phyloP scores from a whole-genome alignment of 2,113 vertebrate species.

The Deroptyus accipitrinus region DNA sequence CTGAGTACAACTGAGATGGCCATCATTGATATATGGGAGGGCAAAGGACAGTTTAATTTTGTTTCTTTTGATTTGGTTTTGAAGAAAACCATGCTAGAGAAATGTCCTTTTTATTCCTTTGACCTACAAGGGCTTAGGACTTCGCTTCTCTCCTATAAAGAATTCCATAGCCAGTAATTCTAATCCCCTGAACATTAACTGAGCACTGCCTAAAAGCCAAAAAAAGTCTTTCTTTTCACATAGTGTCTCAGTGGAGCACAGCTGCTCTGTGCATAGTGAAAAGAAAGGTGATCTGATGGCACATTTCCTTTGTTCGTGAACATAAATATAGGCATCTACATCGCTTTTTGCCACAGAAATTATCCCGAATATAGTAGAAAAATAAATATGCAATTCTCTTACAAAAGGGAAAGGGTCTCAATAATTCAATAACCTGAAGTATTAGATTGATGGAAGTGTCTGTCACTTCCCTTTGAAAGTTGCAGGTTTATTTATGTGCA shows the following conservation, averaged over 20 bases:
- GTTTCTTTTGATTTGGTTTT: background rate
- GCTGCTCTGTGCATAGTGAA: background rate
- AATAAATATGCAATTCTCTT: background rate
- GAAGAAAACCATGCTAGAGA: background rate
- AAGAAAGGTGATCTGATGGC: background rate
- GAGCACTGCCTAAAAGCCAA: background rate
- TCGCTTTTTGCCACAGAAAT: background rate
- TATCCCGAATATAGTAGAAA: background rate
- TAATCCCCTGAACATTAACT: background rate
- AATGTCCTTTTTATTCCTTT: background rate
- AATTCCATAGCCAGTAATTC: background rate
- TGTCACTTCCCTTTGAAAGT: background rate
- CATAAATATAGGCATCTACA: background rate
- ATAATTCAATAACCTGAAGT: background rate
- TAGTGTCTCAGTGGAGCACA: background rate
- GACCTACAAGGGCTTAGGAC: background rate
- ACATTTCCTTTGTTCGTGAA: background rate
- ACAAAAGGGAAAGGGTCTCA: background rate
- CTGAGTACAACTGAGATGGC: background rate
- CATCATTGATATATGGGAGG: background rate
- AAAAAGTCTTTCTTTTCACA: background rate
- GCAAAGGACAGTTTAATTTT: background rate
- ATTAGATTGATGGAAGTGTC: background rate
- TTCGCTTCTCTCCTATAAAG: background rate
- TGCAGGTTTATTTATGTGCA: background rate